Base-by-base conservation (phyloP, 2,797 vertebrate species). In the Acanthurus leucopareius region DNA sequence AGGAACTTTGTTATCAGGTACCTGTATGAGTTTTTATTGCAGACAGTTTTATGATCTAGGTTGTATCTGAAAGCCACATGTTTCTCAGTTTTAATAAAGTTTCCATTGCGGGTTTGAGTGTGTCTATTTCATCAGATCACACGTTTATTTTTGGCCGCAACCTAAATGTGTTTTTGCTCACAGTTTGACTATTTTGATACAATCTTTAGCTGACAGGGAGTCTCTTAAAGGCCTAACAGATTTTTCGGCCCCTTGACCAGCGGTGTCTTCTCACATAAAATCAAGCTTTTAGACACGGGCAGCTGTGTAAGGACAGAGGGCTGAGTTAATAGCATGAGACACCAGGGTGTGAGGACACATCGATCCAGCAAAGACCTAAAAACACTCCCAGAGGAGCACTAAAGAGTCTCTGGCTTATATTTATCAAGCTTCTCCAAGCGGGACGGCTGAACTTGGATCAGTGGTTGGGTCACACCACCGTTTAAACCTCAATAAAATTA, bases 351-450 rank as follows among this genome's bases (percentile, higher is more conserved):
- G 59, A 74, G 77, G 69, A 84, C 78, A 69, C 59, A 77, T 75
- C 72, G 82, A 85, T 79, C 75, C 69, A 32, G 60, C 70, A 17
- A 32, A 51, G 75, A 65, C 49, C 49, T 69, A 52, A 68, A 84
- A 28, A 19, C 64, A 49, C 48, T 82, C 68, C 75, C 75, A 77
- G 25, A 83, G 60, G 70, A 74, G 70, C 0, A 17, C 75, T 85
- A 68, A 86, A 79, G 49, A 80, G 59, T 62, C 78, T 35, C 71
- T 48, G 60, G 67, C 67, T 87, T 77, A 42, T 77, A 81, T 77
- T 77, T 83, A 77, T 85, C 78, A 83, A 82, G 47, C 63, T 52
- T 66, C 66, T 72, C 58, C 0, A 13, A 79, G 73, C 28, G 10
- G 67, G 72, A 48, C 57, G 0, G 25, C 77, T 73, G 79, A 75